Base-by-base conservation (phyloP, 2,113 vertebrate species). In the Corvus moneduloides region DNA sequence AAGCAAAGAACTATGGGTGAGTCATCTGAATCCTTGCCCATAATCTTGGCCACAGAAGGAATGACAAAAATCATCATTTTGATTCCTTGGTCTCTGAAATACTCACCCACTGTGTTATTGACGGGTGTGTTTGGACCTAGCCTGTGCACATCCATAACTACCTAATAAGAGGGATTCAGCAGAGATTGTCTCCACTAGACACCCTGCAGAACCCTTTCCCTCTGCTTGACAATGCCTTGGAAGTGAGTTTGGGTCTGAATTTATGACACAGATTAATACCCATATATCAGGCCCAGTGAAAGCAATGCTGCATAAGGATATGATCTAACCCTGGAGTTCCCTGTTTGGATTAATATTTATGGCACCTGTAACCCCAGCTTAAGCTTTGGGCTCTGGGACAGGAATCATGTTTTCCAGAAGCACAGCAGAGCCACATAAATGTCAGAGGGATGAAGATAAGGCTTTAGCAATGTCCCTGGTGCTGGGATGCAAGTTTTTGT, bases 361-460 rank as follows among this genome's bases (percentile, higher is more conserved):
- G 46, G 52, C 26, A 84, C 44, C n/a, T 91, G 20, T 89, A 94
- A 75, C 69, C 43, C 33, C 48, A 43, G 67, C 39, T 88, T 89
- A 80, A 66, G 55, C 35, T 74, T 23, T 76, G 64, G 35, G n/a
- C 22, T 87, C 30, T 72, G 41, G 46, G 59, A 83, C 71, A 69
- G 33, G 54, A 95, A 62, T 84, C 11, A 3, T 27, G 58, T 71
- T 85, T 94, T 90, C 85, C 81, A 93, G 82, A 91, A 96, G 67
- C 55, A 73, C 43, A 85, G 26, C 46, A 91, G 66, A 89, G 78
- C 55, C 63, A 69, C 30, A 59, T 87, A 79, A 82, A 83, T 61
- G 62, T 91, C 78, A 89, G 48, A 83, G 62, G 58, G 51, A 72
- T 79, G 76, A 85, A 93, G 89, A 93, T 80, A 91, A 85, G 75